Percentiles rank a stretch among this genome's conserved stretches.
Evolutionary conservation across 1,140 invertebrate species (phyloP).

Genomic region (Drosophila setifemur): DNA sequence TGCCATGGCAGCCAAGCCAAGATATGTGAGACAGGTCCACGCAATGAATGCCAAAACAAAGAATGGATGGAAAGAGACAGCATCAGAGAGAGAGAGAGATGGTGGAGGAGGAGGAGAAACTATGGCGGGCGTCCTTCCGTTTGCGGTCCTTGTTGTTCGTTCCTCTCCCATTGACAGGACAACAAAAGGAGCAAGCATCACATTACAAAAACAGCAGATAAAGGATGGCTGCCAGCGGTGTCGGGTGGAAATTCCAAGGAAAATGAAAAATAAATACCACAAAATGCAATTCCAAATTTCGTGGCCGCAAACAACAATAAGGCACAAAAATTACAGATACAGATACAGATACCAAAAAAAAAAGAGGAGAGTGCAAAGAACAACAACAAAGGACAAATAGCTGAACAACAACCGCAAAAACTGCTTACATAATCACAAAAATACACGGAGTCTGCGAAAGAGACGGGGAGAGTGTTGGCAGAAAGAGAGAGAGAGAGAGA

Average conservation of each 20-base stretch:
- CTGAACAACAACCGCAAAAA: conserved; percentile 29
- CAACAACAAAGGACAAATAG: conserved; percentile 35
- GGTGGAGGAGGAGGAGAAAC: conserved; percentile 8
- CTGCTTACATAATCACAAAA: conserved; percentile 72
- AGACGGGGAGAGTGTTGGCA: too few species aligned
- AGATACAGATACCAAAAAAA: conserved; percentile 12
- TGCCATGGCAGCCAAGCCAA: conserved; percentile 25
- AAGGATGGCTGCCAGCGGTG: conserved; percentile 57
- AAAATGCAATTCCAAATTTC: conserved; percentile 48
- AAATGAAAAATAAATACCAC: conserved; percentile 76
- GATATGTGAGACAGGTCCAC: conserved; percentile 41
- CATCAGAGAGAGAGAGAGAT: not conserved
- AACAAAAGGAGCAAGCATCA: conserved; percentile 2
- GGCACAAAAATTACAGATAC: conserved; percentile 1
- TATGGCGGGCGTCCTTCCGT: conserved; percentile 40
- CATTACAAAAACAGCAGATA: conserved; percentile 22
- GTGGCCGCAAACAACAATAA: conserved; percentile 14
- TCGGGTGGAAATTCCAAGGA: conserved; percentile 52
- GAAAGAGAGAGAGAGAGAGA: conserved; percentile 7
- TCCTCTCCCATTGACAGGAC: not conserved
- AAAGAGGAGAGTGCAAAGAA: not conserved
- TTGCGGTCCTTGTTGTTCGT: conserved; percentile 14
- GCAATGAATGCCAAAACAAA: conserved; percentile 26
- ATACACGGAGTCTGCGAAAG: conserved; percentile 34
- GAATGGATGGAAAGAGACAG: conserved; percentile 1